phyloP scores from a whole-genome alignment of 1,140 invertebrate species.

The Linepithema humile region DNA sequence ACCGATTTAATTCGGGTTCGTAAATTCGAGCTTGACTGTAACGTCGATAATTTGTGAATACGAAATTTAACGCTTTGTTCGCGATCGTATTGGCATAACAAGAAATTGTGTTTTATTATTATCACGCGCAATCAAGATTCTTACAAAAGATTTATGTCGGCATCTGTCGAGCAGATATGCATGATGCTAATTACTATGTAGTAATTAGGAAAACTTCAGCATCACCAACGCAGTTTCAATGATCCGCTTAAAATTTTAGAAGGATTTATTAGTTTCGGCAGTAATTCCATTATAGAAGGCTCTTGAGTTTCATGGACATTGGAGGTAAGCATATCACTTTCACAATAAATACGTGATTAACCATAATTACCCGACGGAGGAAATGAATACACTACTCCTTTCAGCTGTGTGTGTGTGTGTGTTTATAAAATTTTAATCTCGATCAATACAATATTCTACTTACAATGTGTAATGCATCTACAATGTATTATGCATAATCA shows the following conservation, averaged over 20 bases:
- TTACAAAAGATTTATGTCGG: not conserved
- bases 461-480: too few relatives aligned
- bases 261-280: slow-evolving; percentile 51
- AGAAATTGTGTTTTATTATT: too few relatives aligned
- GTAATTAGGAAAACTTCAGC: slow-evolving; percentile 51
- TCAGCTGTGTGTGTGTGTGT: not conserved
- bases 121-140: too few relatives aligned
- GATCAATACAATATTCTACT: too few relatives aligned
- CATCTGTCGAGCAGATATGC: slow-evolving; percentile 33
- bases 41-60: too few relatives aligned
- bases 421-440: too few relatives aligned
- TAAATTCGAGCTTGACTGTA: too few relatives aligned
- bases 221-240: slow-evolving; percentile 35
- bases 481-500: too few relatives aligned
- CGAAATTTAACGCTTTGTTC: too few relatives aligned
- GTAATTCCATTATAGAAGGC: slow-evolving; percentile 46
- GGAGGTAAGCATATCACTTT: slow-evolving; percentile 38
- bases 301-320: slow-evolving; percentile 35
- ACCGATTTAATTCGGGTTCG: too few relatives aligned
- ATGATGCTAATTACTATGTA: slow-evolving; percentile 39
- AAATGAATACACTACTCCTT: not conserved
- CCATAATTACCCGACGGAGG: slow-evolving; percentile 25
- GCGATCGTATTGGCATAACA: too few relatives aligned
- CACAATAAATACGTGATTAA: slow-evolving; percentile 52
- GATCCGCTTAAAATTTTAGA: slow-evolving; percentile 50